Evolutionary conservation across 2,797 vertebrate genomes (phyloP), one percentile per base, ranked within the genome.

Genomic region (Pygocentrus nattereri): DNA sequence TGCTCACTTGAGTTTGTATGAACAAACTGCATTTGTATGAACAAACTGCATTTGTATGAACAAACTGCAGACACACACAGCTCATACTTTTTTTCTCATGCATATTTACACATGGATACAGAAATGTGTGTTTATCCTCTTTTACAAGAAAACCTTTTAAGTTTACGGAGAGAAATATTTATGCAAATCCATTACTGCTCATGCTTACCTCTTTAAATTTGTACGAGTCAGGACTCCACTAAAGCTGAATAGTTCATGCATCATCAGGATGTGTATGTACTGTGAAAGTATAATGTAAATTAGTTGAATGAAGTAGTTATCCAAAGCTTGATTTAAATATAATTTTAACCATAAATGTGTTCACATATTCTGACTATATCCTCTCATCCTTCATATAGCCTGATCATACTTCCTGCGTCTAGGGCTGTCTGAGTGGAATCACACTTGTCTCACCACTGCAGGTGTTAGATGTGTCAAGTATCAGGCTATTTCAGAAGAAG

Each of bases 371-470:
- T 7, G 27, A 8, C 27, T 30, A 41, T 27, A 49, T 47, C 68
- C 23, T 30, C 68, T 50, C 15, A 5, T 15, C 6, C 68, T 30
- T 18, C 25, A 19, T 50, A 27, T 19, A 70, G 23, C 23, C 23
- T 25, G 68, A 19, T 27, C 4, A 30, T 18, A 18, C 30, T 49
- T 27, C 41, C 54, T 61, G 34, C 5, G 23, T 50, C 11, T 76
- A 25, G n/a, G 74, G 41, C 27, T 31, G 41, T n/a, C 61, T 64
- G 25, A 30, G 59, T 3, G 58, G 59, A 62, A 49, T 76, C 74
- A 50, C 59, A 76, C 44, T 75, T 76, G 74, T 76, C 74, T 76
- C 59, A 65, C 31, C 74, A 59, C 49, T 76, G 74, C 54, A 75
- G 56, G 67, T 79, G 54, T 79, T 59, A 71, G 30, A 62, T 70